A percentile compares a stretch with the other conserved stretches of the same genome.
These are phyloP conservation scores for Fregetta grallaria DNA, from an alignment of 2,113 vertebrate genomes.

Conservation along the genomic window DNA sequence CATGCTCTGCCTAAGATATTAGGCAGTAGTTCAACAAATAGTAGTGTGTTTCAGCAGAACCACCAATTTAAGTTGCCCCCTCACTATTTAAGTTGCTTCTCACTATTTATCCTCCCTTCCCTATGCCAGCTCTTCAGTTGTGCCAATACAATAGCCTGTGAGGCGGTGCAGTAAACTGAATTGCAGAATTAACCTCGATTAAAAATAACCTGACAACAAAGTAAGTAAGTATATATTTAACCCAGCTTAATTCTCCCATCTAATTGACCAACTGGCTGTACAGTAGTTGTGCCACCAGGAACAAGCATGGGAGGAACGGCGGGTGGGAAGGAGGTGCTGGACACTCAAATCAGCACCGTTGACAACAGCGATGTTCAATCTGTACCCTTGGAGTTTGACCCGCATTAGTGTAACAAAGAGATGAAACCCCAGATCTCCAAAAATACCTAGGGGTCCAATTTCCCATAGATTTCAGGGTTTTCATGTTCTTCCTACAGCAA, in stretches of 20 bases:
- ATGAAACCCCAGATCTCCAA: not conserved
- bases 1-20: not conserved
- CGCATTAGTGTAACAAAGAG: not conserved
- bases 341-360: not conserved
- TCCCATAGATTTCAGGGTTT: not conserved
- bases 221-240: not conserved
- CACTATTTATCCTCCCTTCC: not conserved
- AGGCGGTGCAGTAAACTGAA: not conserved
- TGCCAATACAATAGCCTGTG: not conserved
- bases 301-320: not conserved
- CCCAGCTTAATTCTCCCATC: not conserved
- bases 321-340: not conserved
- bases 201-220: not conserved
- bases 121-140: not conserved
- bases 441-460: not conserved
- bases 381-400: not conserved
- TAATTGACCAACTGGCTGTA: not conserved
- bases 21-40: not conserved
- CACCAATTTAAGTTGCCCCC: not conserved
- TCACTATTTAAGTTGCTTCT: too few species aligned
- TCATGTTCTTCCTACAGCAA: not conserved
- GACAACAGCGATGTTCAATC: accelerated
- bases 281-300: not conserved
- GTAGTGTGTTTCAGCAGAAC: not conserved
- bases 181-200: not conserved